These are phyloP conservation scores for Bryconaethiops microstoma DNA, from an alignment of 2,797 vertebrate species.

Conservation along the genomic window DNA sequence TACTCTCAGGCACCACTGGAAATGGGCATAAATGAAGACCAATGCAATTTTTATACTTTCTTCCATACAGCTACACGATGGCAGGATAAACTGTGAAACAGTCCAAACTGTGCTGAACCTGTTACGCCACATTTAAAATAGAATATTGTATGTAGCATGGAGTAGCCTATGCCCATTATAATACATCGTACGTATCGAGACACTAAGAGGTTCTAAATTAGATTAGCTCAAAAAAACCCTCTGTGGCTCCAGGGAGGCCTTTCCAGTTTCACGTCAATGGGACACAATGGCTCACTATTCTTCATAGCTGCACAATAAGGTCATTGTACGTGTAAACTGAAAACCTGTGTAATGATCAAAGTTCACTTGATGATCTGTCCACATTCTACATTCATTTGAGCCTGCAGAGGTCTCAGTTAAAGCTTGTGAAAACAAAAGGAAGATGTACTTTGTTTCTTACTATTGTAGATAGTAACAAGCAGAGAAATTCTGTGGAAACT, in stretches of 20 bases:
- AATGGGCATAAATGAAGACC: not conserved
- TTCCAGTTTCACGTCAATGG: slow-evolving; percentile 14
- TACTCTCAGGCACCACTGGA: not conserved
- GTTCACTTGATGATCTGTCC: not conserved
- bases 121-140: slow-evolving; percentile 3
- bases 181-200: too few species aligned
- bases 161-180: too few species aligned
- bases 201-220: too few species aligned
- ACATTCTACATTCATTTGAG: not conserved
- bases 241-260: slow-evolving; percentile 7
- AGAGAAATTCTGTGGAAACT: not conserved
- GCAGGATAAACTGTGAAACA: not conserved
- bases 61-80: slow-evolving; percentile 22
- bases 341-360: not conserved
- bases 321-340: not conserved
- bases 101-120: not conserved
- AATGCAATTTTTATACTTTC: not conserved
- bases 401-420: too few species aligned
- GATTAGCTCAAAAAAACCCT: not conserved
- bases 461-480: not conserved
- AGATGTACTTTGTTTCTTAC: not conserved
- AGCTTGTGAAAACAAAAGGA: not conserved
- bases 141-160: not conserved
- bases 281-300: slow-evolving; percentile 1
- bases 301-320: not conserved